These are phyloP conservation scores for Cephus sareptanus DNA, from an alignment of 2,888 invertebrate species.

Conservation along the genomic window DNA sequence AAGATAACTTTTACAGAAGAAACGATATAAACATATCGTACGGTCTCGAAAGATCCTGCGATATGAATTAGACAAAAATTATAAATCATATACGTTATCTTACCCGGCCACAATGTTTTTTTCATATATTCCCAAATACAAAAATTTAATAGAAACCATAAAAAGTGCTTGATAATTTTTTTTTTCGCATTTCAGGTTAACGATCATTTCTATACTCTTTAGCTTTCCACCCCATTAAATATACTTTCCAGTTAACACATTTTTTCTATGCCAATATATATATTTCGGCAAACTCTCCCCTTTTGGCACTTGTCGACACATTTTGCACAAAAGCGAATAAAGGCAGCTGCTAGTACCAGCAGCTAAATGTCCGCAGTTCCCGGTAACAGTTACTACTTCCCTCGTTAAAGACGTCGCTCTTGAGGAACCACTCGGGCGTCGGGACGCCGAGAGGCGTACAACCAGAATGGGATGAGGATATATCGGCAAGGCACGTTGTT, in stretches of 20 bases:
- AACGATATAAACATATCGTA: constrained; percentile 32
- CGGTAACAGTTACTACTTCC: background rate
- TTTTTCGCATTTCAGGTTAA: background rate
- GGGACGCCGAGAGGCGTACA: background rate
- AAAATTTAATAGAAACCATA: background rate
- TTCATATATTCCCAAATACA: background rate
- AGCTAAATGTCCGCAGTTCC: background rate
- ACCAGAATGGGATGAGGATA: background rate
- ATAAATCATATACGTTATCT: background rate
- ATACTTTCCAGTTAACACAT: background rate
- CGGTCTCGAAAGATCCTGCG: constrained; percentile 7
- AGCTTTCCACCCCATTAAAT: background rate
- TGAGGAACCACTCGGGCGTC: background rate
- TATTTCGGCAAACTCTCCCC: background rate
- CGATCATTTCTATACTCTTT: background rate
- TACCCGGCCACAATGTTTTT: background rate
- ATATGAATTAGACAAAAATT: background rate
- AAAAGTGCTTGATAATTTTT: too few species aligned
- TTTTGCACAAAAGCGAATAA: background rate
- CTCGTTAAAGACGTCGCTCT: background rate
- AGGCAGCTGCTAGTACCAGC: background rate
- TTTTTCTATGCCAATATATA: background rate
- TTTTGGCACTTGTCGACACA: background rate
- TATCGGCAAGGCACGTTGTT: background rate
- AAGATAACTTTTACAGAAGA: constrained; percentile 38